These are phyloP conservation scores for Limenitis camilla DNA, from an alignment of 2,888 invertebrate genomes.

Conservation along the genomic window DNA sequence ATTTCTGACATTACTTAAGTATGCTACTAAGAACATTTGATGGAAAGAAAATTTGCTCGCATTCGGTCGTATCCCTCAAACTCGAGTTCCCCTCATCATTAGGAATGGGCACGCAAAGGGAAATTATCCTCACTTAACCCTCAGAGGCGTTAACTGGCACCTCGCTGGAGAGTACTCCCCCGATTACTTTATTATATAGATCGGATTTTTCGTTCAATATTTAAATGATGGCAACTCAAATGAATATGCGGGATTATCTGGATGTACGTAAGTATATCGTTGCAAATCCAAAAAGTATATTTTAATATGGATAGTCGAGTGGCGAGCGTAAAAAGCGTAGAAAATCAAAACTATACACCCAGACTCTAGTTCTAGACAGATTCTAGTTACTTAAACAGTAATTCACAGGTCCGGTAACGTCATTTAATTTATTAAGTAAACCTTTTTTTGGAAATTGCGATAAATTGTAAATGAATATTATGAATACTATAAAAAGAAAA, in stretches of 20 bases:
- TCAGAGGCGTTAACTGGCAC: conserved; percentile 73
- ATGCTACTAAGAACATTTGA: background rate
- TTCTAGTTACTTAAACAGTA: too few relatives aligned
- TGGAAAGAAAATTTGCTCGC: conserved; percentile 20
- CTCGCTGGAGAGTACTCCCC: conserved; percentile 63
- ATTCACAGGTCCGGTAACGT: too few relatives aligned
- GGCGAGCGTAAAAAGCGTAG: too few relatives aligned
- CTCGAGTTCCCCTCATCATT: conserved; percentile 46
- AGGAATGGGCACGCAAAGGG: conserved; percentile 70
- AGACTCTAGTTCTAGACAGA: too few relatives aligned
- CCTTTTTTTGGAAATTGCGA: too few relatives aligned
- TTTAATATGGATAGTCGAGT: too few relatives aligned
- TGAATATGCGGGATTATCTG: conserved; percentile 1
- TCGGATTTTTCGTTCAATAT: conserved; percentile 58
- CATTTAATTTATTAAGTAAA: too few relatives aligned
- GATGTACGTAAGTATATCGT: conserved; percentile 1
- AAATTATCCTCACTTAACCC: conserved; percentile 74
- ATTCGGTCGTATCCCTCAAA: conserved; percentile 30
- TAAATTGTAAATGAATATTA: too few relatives aligned
- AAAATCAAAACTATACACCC: too few relatives aligned
- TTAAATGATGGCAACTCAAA: conserved; percentile 23
- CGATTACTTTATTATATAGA: conserved; percentile 71
- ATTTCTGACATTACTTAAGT: background rate
- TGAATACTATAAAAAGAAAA: too few relatives aligned
- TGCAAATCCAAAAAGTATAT: background rate